These are phyloP conservation scores for Dryocosmus kuriphilus DNA, from an alignment of 2,888 invertebrate species.

Conservation along the genomic window DNA sequence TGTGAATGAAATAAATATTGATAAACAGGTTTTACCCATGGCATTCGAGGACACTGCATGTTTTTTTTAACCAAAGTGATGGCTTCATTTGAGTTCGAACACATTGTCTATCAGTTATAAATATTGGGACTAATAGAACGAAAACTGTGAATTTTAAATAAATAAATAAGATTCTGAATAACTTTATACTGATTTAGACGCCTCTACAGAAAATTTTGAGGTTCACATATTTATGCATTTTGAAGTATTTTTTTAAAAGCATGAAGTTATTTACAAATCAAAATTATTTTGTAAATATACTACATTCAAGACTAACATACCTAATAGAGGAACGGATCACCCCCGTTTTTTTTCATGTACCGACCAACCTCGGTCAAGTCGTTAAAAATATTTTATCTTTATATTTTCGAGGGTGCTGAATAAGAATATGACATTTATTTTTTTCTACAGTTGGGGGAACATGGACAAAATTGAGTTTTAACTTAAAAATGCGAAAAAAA, in stretches of 20 bases:
- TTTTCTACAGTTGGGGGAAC: too few relatives aligned
- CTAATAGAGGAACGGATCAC: too few relatives aligned
- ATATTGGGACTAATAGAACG: not conserved
- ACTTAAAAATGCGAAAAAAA: too few relatives aligned
- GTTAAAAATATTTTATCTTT: too few relatives aligned
- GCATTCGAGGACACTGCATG: slow-evolving; percentile 46
- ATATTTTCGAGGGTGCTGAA: too few relatives aligned
- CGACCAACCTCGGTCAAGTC: too few relatives aligned
- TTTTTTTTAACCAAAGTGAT: slow-evolving; percentile 37
- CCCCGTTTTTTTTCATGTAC: too few relatives aligned
- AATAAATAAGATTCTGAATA: not conserved
- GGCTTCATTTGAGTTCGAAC: slow-evolving; percentile 43
- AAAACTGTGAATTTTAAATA: not conserved
- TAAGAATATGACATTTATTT: too few relatives aligned
- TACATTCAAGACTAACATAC: too few relatives aligned
- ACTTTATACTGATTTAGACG: not conserved
- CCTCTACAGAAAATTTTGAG: not conserved
- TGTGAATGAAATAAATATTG: not conserved
- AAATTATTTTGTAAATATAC: too few relatives aligned
- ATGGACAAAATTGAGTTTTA: too few relatives aligned
- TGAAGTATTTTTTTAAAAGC: not conserved
- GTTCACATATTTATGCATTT: not conserved
- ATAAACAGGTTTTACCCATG: slow-evolving; percentile 54
- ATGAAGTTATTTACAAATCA: too few relatives aligned
- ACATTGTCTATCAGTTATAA: not conserved